Base-by-base conservation (phyloP, 2,888 invertebrate species). In the Lucinisca nassula region DNA sequence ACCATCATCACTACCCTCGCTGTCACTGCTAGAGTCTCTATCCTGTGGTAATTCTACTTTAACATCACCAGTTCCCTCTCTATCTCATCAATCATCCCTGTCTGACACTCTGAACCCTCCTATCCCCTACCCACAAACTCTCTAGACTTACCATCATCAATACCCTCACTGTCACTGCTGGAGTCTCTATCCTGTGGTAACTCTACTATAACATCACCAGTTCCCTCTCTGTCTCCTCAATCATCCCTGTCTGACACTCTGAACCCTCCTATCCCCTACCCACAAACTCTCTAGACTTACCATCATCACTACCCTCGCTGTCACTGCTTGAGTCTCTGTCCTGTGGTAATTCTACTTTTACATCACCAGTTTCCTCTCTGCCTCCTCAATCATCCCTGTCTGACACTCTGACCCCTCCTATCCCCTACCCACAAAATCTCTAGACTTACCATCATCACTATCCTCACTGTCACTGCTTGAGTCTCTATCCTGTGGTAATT, bases 381-480 rank as follows among this genome's bases (percentile, higher is more conserved):
- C 82, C 88, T 14, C 81, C 38, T 61, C 89, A 49, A 35, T 85
- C 87, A 61, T n/a, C n/a, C n/a, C n/a, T n/a, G n/a, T n/a, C n/a
- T n/a, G n/a, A 10, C 40, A 40, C 6, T 40, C 40, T 40, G 6
- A 14, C 6, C 40, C 40, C 40, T 40, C 40, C 40, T 14, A 40
- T 6, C 40, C 40, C 40, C 14, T 14, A 40, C 40, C 6, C 14
- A 6, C 40, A 40, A 40, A 40, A 6, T 14, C 6, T 40, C 40
- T 40, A 38, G 30, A 85, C 76, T 40, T 79, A 89, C 91, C 89
- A 75, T 88, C 88, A 75, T 67, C 85, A 38, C 87, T 88, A n/a
- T 83, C 89, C 75, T 88, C 91, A 82, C 82, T 85, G 4, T 87
- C 85, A 73, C 88, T 90, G 79, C 91, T 91, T 17, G 91, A 91